Base-by-base conservation (phyloP, 2,113 vertebrate species). In the Channa maculata region DNA sequence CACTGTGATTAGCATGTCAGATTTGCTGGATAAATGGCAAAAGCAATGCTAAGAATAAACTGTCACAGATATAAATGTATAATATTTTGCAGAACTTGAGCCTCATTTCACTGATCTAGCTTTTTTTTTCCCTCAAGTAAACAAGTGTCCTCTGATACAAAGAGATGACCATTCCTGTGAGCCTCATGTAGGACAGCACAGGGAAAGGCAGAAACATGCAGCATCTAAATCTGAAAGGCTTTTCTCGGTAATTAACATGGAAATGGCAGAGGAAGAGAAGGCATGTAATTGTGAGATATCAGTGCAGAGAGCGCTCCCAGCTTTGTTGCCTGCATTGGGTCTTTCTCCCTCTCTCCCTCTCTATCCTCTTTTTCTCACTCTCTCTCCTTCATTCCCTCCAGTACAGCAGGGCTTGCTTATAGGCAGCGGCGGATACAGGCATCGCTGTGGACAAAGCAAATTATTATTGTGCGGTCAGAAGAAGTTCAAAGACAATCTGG, bases 391-490 rank as follows among this genome's bases (percentile, higher is more conserved):
- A 37, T 85, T 75, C 84, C 57, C 75, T 55, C 38, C 62, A 95
- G 95, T 94, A 95, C 94, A 93, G 94, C 86, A 81, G 93, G 94
- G 94, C 94, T 95, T 89, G 95, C 95, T 96, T 94, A 94, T 95
- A 95, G 96, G 95, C 96, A 94, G 95, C 94, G 94, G 93, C 92
- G 95, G 96, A 97, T 96, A 94, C 96, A 95, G 93, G 95, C 96
- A 94, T 96, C 94, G 93, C 94, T 95, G 93, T 93, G 95, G 96
- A 98, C 96, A 98, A 97, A 97, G 91, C 95, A 96, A 96, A 97
- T 97, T 94, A 97, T 96, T 96, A 98, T 97, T 96, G 95, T 95
- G 91, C 94, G 94, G 96, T 97, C 96, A 97, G 94, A 97, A 97
- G 94, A 95, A 96, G 96, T 98, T 98, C 96, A 98, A 97, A 98